phyloP scores from a whole-genome alignment of 92 coral and sea anemone genomes.

The Paramuricea clavata region DNA sequence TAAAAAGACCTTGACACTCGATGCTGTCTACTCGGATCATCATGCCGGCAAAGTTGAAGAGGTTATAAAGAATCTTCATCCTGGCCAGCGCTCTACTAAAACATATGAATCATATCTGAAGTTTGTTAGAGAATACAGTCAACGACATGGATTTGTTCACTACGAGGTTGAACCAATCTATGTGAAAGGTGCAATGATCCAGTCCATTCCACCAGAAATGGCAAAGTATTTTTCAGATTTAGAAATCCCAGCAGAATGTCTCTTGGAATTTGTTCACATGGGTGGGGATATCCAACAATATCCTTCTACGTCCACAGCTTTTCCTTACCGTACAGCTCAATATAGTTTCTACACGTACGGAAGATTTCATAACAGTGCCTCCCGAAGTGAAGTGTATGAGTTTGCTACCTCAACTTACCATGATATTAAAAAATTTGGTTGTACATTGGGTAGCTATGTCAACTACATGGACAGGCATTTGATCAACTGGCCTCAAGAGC shows the following conservation, averaged over 20 bases:
- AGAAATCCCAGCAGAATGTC: conserved; percentile 78
- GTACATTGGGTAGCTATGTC: conserved; percentile 82
- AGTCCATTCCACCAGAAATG: conserved; percentile 64
- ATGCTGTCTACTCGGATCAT: conserved; percentile 81
- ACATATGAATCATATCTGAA: conserved; percentile 69
- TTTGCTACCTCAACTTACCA: conserved; percentile 84
- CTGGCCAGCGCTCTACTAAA: conserved; percentile 55
- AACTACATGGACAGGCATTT: conserved; percentile 84
- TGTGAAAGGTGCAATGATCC: conserved; percentile 82
- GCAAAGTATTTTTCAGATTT: conserved; percentile 73
- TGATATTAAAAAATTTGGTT: conserved; percentile 70
- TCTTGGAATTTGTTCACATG: conserved; percentile 88
- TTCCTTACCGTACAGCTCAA: conserved; percentile 74
- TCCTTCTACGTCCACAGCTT: conserved; percentile 74
- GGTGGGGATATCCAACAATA: conserved; percentile 80
- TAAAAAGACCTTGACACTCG: conserved; percentile 75
- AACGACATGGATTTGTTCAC: conserved; percentile 90
- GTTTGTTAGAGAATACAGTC: conserved; percentile 84
- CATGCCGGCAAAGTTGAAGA: conserved; percentile 76
- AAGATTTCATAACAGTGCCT: conserved; percentile 64
- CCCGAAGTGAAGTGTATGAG: conserved; percentile 63
- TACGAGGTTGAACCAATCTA: conserved; percentile 85
- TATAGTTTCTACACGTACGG: conserved; percentile 84
- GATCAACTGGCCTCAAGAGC: conserved; percentile 76
- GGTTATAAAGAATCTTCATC: conserved; percentile 74